Conservation (phyloP, 2,888 invertebrate genomes). For the Andrena haemorrhoa region DNA sequence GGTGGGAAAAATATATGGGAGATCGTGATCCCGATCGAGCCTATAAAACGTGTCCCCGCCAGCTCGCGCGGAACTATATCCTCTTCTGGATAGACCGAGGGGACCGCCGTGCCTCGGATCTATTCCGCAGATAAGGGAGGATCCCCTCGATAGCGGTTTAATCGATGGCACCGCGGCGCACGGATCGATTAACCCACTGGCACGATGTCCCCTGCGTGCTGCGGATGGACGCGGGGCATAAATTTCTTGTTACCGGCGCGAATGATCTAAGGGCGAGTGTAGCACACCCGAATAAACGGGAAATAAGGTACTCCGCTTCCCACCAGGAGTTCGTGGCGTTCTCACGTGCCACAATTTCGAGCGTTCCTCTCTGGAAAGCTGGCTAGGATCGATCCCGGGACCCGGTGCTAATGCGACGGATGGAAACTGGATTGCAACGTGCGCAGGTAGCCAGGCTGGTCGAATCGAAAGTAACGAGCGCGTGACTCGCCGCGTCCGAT, state of each 20-base stretch:
- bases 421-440: slow-evolving; percentile 38
- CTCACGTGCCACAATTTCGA: slow-evolving; percentile 62
- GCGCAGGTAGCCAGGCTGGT: slow-evolving; percentile 18
- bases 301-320: background rate
- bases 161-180: slow-evolving; percentile 52
- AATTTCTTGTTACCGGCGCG: too few relatives aligned
- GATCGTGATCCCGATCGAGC: slow-evolving; percentile 76
- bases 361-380: background rate
- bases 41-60: slow-evolving; percentile 66
- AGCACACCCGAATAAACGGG: too few relatives aligned
- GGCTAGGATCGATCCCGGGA: background rate
- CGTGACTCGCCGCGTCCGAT: slow-evolving; percentile 40
- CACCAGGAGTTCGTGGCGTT: slow-evolving; percentile 62
- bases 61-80: slow-evolving; percentile 45
- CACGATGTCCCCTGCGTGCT: background rate
- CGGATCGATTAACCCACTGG: slow-evolving; percentile 42
- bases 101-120: slow-evolving; percentile 53
- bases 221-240: too few relatives aligned
- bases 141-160: slow-evolving; percentile 59
- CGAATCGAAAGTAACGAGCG: slow-evolving; percentile 45
- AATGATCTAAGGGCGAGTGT: too few relatives aligned
- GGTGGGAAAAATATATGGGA: slow-evolving; percentile 65
- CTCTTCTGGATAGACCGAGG: slow-evolving; percentile 17
- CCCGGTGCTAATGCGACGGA: slow-evolving; percentile 42
- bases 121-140: slow-evolving; percentile 58